Percentiles rank a stretch among this genome's conserved stretches.
phyloP scores from a whole-genome alignment of 2,797 vertebrate genomes.

The Sparus aurata region DNA sequence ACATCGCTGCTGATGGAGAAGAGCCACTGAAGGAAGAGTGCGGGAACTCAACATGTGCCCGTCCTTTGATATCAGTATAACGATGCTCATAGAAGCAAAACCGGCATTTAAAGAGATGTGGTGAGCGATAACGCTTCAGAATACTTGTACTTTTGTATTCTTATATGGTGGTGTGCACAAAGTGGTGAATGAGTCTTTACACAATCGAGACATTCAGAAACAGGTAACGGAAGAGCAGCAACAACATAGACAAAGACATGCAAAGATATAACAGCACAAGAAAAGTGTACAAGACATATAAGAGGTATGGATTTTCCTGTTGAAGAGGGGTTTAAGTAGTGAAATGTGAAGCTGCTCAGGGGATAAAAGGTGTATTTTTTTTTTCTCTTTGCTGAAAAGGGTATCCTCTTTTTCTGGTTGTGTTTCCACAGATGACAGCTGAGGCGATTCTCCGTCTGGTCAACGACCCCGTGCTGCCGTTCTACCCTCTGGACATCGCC shows the following conservation, averaged over 20 bases:
- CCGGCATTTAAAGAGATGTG: not conserved
- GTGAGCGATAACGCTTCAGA: not conserved
- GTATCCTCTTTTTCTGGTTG: not conserved
- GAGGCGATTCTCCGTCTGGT: conserved; percentile 92
- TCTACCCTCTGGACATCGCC: conserved; percentile 93
- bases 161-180: no score
- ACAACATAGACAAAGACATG: not conserved
- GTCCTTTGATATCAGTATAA: conserved; percentile 2
- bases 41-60: not conserved
- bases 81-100: not conserved
- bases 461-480: conserved; percentile 92
- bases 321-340: not conserved
- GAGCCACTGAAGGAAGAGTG: not conserved
- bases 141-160: no score
- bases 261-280: not conserved
- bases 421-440: conserved; percentile 90
- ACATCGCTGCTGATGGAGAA: conserved; percentile 6
- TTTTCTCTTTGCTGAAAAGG: no score
- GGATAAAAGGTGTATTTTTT: no score
- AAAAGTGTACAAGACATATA: not conserved
- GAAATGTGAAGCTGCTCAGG: not conserved
- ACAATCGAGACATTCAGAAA: no score
- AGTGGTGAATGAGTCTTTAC: no score
- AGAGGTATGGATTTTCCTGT: not conserved
- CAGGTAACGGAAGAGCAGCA: not conserved